Conservation (phyloP, 2,113 vertebrate species). For the Genyomyrus donnyi region DNA sequence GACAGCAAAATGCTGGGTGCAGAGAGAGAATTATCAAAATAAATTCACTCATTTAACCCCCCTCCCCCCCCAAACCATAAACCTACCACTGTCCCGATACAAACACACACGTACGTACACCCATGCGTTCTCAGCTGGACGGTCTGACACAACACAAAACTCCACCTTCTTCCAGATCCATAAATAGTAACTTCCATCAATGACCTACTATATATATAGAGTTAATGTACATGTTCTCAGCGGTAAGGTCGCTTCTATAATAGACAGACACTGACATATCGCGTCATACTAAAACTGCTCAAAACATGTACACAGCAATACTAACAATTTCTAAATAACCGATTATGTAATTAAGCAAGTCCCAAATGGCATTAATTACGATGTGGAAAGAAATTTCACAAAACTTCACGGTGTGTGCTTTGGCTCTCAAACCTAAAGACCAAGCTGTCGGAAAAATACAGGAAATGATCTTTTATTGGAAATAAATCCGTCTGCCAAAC, state of each 20-base stretch:
- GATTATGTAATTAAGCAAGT: background rate
- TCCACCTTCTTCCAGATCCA: background rate
- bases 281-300: background rate
- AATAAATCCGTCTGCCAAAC: conserved; percentile 42
- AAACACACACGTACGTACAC: background rate
- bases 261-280: background rate
- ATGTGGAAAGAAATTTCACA: background rate
- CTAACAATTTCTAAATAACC: background rate
- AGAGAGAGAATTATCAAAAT: conserved; percentile 71
- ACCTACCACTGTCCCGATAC: background rate
- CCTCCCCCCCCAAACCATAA: conserved; percentile 20
- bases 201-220: background rate
- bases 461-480: conserved; percentile 36
- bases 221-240: background rate
- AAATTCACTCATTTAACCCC: conserved; percentile 61
- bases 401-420: background rate
- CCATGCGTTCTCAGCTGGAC: background rate
- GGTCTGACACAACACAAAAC: background rate
- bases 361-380: background rate
- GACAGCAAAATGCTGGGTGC: conserved; percentile 64
- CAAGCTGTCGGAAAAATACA: conserved; percentile 4
- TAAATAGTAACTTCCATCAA: background rate
- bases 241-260: background rate
- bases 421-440: background rate
- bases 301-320: background rate